Base-by-base conservation (phyloP, 2,888 invertebrate species). In the Cheilosia vulpina region DNA sequence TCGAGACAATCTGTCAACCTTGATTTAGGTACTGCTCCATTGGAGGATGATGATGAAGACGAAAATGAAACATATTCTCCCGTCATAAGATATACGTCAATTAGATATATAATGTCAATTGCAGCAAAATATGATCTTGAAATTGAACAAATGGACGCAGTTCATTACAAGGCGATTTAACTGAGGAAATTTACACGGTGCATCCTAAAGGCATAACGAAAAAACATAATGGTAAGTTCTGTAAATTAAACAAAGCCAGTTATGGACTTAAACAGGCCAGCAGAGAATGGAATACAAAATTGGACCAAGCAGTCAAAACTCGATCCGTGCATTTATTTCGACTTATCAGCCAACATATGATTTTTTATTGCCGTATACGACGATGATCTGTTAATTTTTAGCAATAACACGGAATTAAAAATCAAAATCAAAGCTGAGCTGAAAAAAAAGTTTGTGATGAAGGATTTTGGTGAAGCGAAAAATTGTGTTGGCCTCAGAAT, bases 171-270 rank as follows among this genome's bases (percentile, higher is more conserved):
- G 43, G 43, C 13, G n/a, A 43, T 43, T n/a, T 43, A 43, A n/a
- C 43, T 15, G 43, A 43, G 15, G 43, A n/a, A 5, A 43, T 43
- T 3, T 15, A 15, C n/a, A 43, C n/a, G 43, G 34, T 34, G 11
- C 34, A 34, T 34, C 34, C 34, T 11, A 11, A 34, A 34, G 34
- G 34, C 34, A 34, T 34, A 34, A 34, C 34, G 34, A 2, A 34
- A 11, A 34, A 1, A 55, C 17, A 13, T 68, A 45, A 43, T 50
- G 17, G 27, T 27, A 57, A 43, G 4, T 47, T 45, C 9, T 71
- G 65, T 24, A 82, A 77, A 62, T 87, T 81, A 78, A 47, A 69
- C 13, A 80, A 87, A 65, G n/a, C 43, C 11, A 43, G n/a, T 15
- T 43, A 43, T 43, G n/a, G 43, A 13, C 43, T 43, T 3, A 43